phyloP scores from a whole-genome alignment of 1,140 invertebrate genomes.

The Diuraphis noxia region DNA sequence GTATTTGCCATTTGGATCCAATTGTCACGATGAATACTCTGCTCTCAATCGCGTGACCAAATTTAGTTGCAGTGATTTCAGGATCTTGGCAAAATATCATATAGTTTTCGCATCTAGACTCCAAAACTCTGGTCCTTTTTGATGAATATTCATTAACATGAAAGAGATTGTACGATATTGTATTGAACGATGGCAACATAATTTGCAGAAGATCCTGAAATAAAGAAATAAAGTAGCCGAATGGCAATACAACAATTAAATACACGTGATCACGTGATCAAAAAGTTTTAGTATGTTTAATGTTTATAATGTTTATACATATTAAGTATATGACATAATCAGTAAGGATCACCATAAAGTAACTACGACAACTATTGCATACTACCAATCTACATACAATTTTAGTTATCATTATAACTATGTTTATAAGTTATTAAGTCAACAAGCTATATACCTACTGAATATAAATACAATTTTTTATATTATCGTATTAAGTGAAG shows the following conservation, averaged over 20 bases:
- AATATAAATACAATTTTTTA: no score
- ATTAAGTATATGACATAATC: background rate
- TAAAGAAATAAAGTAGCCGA: background rate
- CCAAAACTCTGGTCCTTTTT: background rate
- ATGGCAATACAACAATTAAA: background rate
- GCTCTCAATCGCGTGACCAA: background rate
- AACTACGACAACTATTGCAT: no score
- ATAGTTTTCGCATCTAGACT: conserved; percentile 23
- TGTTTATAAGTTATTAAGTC: no score
- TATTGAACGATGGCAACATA: background rate
- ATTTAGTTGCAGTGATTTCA: background rate
- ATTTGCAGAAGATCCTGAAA: background rate
- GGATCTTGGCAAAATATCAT: conserved; percentile 43
- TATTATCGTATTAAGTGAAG: no score
- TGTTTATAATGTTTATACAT: no score
- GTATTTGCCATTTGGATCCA: conserved; percentile 39
- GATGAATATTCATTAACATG: conserved; percentile 6
- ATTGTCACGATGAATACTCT: conserved; percentile 28
- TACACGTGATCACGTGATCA: background rate
- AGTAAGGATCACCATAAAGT: no score
- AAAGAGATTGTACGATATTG: background rate
- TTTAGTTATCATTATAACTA: no score
- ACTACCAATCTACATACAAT: no score
- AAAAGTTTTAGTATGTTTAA: background rate
- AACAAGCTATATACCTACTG: no score